Evolutionary conservation across 2,797 vertebrate genomes (phyloP).

Genomic region (Argentina silus): DNA sequence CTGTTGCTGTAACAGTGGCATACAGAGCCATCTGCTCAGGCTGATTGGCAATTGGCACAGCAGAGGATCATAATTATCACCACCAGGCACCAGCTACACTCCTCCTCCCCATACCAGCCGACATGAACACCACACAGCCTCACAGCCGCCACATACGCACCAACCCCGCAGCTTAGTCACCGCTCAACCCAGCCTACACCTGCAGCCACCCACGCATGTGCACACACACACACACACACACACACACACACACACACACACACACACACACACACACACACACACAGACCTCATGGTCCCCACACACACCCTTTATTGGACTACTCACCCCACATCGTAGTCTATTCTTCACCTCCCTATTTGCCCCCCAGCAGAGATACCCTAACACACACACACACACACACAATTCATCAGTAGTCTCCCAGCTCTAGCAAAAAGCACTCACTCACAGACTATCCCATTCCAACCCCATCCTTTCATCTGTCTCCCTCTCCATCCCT

Average conservation of each 20-base stretch:
- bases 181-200: background rate
- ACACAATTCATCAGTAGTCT: background rate
- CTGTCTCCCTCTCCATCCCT: too few species aligned
- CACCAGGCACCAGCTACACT: slow-evolving; percentile 3
- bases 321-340: too few species aligned
- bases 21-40: slow-evolving; percentile 39
- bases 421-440: background rate
- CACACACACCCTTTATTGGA: too few species aligned
- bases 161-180: too few species aligned
- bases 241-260: slow-evolving; percentile 7
- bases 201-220: background rate
- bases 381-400: background rate
- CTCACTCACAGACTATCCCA: too few species aligned
- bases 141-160: too few species aligned
- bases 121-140: background rate
- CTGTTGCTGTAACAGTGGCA: slow-evolving; percentile 28
- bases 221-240: background rate
- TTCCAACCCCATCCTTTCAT: too few species aligned
- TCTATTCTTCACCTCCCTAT: too few species aligned
- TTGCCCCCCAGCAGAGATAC: too few species aligned
- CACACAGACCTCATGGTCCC: too few species aligned
- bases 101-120: background rate
- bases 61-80: slow-evolving; percentile 2
- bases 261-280: background rate
- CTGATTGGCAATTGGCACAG: slow-evolving; percentile 32